Evolutionary conservation across 2,797 vertebrate genomes (phyloP).

Genomic region (Pagetopsis macropterus): DNA sequence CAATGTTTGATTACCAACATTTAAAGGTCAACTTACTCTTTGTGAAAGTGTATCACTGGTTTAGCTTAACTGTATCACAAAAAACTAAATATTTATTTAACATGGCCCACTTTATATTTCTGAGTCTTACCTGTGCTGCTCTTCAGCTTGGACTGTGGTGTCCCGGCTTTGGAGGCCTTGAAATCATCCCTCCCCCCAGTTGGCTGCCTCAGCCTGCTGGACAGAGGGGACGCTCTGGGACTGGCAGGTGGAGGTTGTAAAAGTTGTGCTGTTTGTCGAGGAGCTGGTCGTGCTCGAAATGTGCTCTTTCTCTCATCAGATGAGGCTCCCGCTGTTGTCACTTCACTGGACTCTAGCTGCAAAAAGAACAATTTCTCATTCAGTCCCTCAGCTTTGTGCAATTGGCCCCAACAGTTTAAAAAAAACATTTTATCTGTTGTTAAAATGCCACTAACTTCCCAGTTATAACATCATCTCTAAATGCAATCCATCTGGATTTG

Average conservation of each 20-base stretch:
- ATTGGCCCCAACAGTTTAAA: neutral
- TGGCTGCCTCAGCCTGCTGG: constrained; percentile 57
- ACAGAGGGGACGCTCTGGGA: constrained; percentile 51
- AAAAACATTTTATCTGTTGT: neutral
- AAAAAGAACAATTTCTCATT: constrained; percentile 47
- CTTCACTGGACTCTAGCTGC: constrained; percentile 65
- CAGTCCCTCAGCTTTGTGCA: constrained; percentile 6
- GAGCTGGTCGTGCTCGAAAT: constrained; percentile 48
- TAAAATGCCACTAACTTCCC: neutral
- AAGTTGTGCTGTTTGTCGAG: constrained; percentile 30
- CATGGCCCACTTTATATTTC: neutral
- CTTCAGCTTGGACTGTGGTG: constrained; percentile 46
- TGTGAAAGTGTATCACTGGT: neutral
- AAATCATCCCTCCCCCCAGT: constrained; percentile 42
- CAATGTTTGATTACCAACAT: constrained; percentile 19
- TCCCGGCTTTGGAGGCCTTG: constrained; percentile 37
- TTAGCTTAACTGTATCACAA: neutral
- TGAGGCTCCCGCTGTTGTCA: constrained; percentile 18
- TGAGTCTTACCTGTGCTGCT: constrained; percentile 47
- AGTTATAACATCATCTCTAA: neutral
- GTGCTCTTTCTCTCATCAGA: constrained; percentile 58
- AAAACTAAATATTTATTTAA: neutral
- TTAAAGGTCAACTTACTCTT: neutral
- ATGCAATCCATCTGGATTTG: neutral
- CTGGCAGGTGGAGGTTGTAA: constrained; percentile 55